Base-by-base conservation (phyloP, 2,888 invertebrate genomes). In the Heliconius erato region DNA sequence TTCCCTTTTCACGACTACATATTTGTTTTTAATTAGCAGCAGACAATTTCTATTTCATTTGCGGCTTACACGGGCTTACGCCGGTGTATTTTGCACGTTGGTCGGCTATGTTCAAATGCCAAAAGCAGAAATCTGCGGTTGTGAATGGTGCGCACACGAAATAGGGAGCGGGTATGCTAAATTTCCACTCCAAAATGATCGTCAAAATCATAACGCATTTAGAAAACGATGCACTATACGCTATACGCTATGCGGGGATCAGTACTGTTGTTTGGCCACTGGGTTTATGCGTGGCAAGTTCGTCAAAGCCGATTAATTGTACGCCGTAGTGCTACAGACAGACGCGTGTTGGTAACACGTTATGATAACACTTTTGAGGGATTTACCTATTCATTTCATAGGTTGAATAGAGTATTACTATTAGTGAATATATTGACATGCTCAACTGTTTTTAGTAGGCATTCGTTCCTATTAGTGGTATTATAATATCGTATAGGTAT, bases 41-140 rank as follows among this genome's bases (percentile, higher is more conserved):
- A 87, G 89, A 90, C 91, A 92, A 91, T 92, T 93, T 92, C 88
- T 92, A 93, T 94, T 95, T 93, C 92, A 92, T 93, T 93, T 94
- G 93, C 90, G 94, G 93, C 88, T 86, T 87, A 86, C 88, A 89
- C 86, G 88, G 89, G 90, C 88, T 88, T 89, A 90, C 89, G 89
- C 89, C 86, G 87, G 87, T 91, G 89, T 91, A 89, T 90, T 89
- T 89, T 90, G 89, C 89, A 90, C 88, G 87, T 89, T 87, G 90
- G 90, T 90, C 89, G 85, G 90, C 88, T 89, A 90, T 91, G 92
- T 90, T 92, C 90, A 89, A 91, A 92, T 91, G 93, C 92, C 93
- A 92, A 92, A 93, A 93, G 90, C 94, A 94, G 93, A 87, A 87
- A 89, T 86, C 87, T 94, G 93, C 88, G 94, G 94, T 94, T 89